Conservation (phyloP, 2,797 vertebrate genomes). For the Phoxinus dragarum region DNA sequence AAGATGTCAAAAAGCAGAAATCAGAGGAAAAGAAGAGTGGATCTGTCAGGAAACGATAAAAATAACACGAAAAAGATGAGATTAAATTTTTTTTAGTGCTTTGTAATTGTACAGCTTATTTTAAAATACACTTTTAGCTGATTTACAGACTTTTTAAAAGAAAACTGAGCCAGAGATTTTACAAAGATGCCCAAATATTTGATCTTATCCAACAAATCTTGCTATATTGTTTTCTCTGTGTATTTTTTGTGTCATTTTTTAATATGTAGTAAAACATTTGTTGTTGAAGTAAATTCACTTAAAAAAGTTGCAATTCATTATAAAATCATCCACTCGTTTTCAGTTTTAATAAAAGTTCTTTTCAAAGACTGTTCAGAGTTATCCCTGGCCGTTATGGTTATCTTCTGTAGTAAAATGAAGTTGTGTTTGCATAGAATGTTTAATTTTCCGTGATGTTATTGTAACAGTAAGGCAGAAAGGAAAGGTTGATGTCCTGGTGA, state of each 20-base stretch:
- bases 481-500: slow-evolving; percentile 30
- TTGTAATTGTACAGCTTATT: slow-evolving; percentile 22
- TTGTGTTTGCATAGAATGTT: not conserved
- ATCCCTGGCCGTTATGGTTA: not conserved
- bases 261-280: not conserved
- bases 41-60: slow-evolving; percentile 89
- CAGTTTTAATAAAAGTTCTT: slow-evolving; percentile 17
- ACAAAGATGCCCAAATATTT: not conserved
- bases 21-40: slow-evolving; percentile 85
- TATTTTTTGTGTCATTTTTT: not conserved
- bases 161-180: slow-evolving; percentile 9
- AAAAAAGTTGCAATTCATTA: not conserved
- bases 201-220: not conserved
- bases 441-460: slow-evolving; percentile 17
- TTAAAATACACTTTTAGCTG: not conserved
- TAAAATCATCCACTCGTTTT: slow-evolving; percentile 1
- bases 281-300: slow-evolving; percentile 13
- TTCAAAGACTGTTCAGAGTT: not conserved
- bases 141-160: not conserved
- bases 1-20: slow-evolving; percentile 85
- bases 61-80: not conserved
- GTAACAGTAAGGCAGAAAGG: not conserved
- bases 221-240: not conserved
- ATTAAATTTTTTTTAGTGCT: slow-evolving; percentile 39
- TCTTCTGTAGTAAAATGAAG: slow-evolving; percentile 11